Evolutionary conservation across 2,113 vertebrate species (phyloP).

Genomic region (Procapra przewalskii): DNA sequence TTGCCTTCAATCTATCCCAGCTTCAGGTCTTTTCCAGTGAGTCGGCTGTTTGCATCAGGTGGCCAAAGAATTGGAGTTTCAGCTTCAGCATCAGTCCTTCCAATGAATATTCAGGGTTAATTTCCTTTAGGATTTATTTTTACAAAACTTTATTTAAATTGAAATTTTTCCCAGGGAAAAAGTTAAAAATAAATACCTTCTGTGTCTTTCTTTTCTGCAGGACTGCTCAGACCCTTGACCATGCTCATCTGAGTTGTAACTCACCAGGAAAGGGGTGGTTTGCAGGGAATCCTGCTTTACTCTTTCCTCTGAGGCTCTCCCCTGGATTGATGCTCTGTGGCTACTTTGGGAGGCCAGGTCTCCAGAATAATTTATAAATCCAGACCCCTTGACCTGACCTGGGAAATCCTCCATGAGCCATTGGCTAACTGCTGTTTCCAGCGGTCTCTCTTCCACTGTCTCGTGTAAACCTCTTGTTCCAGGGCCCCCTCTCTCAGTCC

Average conservation of each 20-base stretch:
- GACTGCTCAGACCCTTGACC: background rate
- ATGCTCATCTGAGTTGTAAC: background rate
- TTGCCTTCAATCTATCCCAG: background rate
- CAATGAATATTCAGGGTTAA: background rate
- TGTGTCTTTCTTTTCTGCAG: background rate
- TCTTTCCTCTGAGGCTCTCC: background rate
- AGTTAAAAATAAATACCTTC: background rate
- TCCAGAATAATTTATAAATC: background rate
- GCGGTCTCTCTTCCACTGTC: fast-evolving
- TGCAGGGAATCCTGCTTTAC: too few species aligned
- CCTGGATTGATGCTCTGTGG: background rate
- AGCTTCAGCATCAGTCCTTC: background rate
- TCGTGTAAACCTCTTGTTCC: background rate
- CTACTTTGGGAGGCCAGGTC: background rate
- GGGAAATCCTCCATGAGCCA: background rate
- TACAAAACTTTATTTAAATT: background rate
- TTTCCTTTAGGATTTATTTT: background rate
- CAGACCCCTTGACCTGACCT: background rate
- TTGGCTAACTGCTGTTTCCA: background rate
- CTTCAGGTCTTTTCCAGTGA: background rate
- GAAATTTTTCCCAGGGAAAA: background rate
- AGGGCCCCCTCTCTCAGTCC: background rate
- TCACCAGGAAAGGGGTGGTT: too few species aligned
- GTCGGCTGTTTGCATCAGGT: background rate
- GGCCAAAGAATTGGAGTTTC: background rate